A percentile compares a stretch with the other conserved stretches of the same genome.
These are phyloP conservation scores for Gorsachius goisagi DNA, from an alignment of 2,113 vertebrate species.

Conservation along the genomic window DNA sequence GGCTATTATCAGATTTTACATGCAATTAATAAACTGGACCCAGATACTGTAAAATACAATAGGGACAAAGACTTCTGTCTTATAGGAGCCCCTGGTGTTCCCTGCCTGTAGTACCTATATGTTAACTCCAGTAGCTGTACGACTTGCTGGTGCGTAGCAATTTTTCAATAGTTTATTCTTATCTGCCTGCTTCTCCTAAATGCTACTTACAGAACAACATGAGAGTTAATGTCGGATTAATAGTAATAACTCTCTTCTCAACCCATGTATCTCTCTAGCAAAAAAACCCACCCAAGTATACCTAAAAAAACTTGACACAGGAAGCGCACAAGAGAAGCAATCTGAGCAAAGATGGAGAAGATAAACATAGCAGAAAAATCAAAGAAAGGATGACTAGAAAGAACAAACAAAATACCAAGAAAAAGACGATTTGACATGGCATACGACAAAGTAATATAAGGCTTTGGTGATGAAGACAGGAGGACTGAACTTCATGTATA, in stretches of 20 bases:
- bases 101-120: neutral
- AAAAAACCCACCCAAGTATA: neutral
- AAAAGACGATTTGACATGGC: neutral
- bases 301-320: neutral
- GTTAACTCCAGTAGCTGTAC: neutral
- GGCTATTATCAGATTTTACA: neutral
- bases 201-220: neutral
- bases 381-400: neutral
- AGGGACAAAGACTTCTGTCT: neutral
- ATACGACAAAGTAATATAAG: neutral
- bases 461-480: neutral
- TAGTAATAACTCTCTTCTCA: neutral
- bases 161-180: neutral
- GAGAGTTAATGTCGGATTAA: neutral
- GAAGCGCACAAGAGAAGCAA: neutral
- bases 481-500: neutral
- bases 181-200: neutral
- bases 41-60: neutral
- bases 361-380: neutral
- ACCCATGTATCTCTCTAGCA: neutral
- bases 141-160: neutral
- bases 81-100: neutral
- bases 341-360: neutral
- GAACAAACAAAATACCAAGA: neutral
- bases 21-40: neutral